Evolutionary conservation across 2,888 invertebrate genomes (phyloP), one percentile per base, ranked within the genome.

Genomic region (Sisyra nigra): DNA sequence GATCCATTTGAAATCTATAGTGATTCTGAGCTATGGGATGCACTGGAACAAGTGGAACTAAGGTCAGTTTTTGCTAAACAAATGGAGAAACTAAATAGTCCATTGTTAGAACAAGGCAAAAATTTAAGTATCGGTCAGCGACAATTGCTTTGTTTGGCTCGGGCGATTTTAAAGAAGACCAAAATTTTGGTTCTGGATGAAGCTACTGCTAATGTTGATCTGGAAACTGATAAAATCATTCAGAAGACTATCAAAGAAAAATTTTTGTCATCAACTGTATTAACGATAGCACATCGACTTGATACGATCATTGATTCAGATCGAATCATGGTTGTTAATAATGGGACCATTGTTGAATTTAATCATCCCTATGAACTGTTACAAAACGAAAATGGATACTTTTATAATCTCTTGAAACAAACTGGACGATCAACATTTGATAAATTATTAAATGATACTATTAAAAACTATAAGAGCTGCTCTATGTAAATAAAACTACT

Each of bases 301-400:
- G 91, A 92, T 62, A 93, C 92, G 15, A 89, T 93, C 52, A 73
- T 92, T 74, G 89, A 91, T 66, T 86, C 83, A 30, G 83, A 85
- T 54, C 76, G 83, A 58, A 83, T 89, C 36, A 76, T 88, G 62
- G 87, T 89, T 31, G 65, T 85, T 48, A 80, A 88, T 59, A 76
- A 74, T 52, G 88, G 88, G 3, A 66, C 71, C 51, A 73, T 88
- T n/a, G 71, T 73, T 2, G 88, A 89, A 63, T 88, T 76, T 56
- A 84, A 83, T 52, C 70, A 82, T 6, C 88, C 88, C 0, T 64
- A 66, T 4, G 69, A 69, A 45, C 67, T 89, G 42, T 65, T 88
- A 42, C 70, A 73, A 49, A 72, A 80, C 55, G 73, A 73, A 50
- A 66, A 68, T 2, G 76, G 80, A 1, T 66, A 71, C 44, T 74